Evolutionary conservation across 1,140 invertebrate genomes (phyloP), one percentile per base, ranked within the genome.

Genomic region (Drosophila biarmipes): DNA sequence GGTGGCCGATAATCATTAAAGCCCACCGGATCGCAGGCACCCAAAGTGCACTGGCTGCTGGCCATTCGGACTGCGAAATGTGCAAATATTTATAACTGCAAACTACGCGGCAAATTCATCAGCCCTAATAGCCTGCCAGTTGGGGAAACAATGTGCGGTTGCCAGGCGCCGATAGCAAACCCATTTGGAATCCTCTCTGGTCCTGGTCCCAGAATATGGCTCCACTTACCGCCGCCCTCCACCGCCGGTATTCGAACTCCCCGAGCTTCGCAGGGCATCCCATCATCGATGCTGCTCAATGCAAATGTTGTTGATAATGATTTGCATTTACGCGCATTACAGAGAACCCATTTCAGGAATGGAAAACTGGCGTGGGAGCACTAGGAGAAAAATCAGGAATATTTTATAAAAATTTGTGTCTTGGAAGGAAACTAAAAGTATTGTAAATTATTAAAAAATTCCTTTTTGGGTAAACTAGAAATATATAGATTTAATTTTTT

Each of bases 221-320:
- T 24, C 24, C 24, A 40, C 4, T 6, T 12, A 11, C 37, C 38
- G 5, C 8, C 8, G 4, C 10, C 43, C 17, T 17, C 40, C 15
- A 42, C 40, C 7, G 11, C 12, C 14, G 24, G 27, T 10, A 48
- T 48, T n/a, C 10, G 46, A 29, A 7, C 19, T 7, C 19, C 11
- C 15, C 24, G 5, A 34, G 24, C 11, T 21, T 31, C 19, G 27
- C 29, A 38, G n/a, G 12, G 7, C 27, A 57, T 15, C 38, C 29
- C 61, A 59, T 55, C 67, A 52, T 52, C 68, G 55, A 59, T 67
- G 51, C 61, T 52, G 14, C 38, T 49, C 27, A 67, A 76, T 87
- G 82, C 78, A 81, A 86, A 86, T 81, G 62, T 61, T 81, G 78
- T 68, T 82, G 78, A 82, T 86, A 86, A 86, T 86, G 82, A 87